phyloP scores from a whole-genome alignment of 2,888 invertebrate genomes.

The Cybosia mesomella region DNA sequence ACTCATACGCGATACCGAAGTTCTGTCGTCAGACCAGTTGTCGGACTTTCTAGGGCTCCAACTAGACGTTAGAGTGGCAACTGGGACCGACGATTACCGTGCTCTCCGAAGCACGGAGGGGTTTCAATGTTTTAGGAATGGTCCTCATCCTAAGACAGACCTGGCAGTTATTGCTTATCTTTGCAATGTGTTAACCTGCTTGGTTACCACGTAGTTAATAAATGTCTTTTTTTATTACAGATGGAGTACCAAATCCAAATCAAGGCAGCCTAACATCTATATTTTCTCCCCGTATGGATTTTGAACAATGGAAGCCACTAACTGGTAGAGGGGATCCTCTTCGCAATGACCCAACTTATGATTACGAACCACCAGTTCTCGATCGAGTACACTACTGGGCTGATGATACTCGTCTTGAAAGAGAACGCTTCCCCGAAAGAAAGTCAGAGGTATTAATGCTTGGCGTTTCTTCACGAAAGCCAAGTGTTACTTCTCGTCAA shows the following conservation, averaged over 20 bases:
- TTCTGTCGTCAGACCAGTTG: too few relatives aligned
- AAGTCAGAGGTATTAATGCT: slow-evolving; percentile 90
- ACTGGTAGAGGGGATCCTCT: slow-evolving; percentile 93
- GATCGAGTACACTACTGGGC: slow-evolving; percentile 94
- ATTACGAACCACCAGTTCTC: slow-evolving; percentile 93
- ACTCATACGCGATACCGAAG: too few relatives aligned
- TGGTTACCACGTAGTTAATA: not conserved
- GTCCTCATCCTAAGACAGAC: too few relatives aligned
- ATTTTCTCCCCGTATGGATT: slow-evolving; percentile 92
- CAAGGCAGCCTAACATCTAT: slow-evolving; percentile 72
- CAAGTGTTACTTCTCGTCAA: slow-evolving; percentile 85
- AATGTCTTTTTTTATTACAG: slow-evolving; percentile 52
- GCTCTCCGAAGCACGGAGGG: too few relatives aligned
- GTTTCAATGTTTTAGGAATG: too few relatives aligned
- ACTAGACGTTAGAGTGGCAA: too few relatives aligned
- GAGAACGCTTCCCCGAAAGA: slow-evolving; percentile 83
- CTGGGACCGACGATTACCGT: too few relatives aligned
- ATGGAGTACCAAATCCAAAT: slow-evolving; percentile 59
- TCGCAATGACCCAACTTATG: slow-evolving; percentile 94
- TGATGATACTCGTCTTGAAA: slow-evolving; percentile 88
- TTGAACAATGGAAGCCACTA: slow-evolving; percentile 93
- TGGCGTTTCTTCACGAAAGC: slow-evolving; percentile 90
- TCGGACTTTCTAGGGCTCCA: too few relatives aligned
- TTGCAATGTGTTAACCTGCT: too few relatives aligned
- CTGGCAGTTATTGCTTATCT: too few relatives aligned